phyloP scores from a whole-genome alignment of 2,888 invertebrate species.

The Luperina testacea region DNA sequence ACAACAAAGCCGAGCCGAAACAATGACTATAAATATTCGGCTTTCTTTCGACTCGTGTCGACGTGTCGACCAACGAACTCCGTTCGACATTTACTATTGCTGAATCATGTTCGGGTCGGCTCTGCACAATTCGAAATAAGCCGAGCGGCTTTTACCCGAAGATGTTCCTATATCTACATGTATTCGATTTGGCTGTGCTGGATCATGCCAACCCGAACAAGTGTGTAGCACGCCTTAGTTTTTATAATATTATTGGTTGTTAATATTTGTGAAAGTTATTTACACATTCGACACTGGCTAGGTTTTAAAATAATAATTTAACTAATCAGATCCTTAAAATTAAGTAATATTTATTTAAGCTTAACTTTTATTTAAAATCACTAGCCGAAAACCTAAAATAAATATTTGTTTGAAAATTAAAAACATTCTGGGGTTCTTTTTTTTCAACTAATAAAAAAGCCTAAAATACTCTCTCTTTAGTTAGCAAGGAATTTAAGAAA shows the following conservation, averaged over 20 bases:
- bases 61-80: no score
- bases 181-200: no score
- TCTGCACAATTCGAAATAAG: no score
- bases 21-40: no score
- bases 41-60: no score
- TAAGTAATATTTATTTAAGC: constrained; percentile 63
- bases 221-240: background rate
- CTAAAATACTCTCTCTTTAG: background rate
- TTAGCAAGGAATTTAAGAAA: background rate
- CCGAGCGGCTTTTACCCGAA: no score
- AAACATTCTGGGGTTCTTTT: background rate
- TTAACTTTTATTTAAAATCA: constrained; percentile 7
- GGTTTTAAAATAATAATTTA: constrained; percentile 7
- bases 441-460: background rate
- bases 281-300: background rate
- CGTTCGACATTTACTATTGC: no score
- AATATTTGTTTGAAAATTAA: background rate
- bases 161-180: no score
- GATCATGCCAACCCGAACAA: no score
- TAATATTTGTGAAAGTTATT: background rate
- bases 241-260: background rate
- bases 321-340: constrained; percentile 64
- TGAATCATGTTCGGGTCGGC: no score
- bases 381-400: background rate
- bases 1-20: no score